A percentile compares a stretch with the other conserved stretches of the same genome.
Conservation (phyloP, 2,888 invertebrate genomes). For the Euplexia lucipara region DNA sequence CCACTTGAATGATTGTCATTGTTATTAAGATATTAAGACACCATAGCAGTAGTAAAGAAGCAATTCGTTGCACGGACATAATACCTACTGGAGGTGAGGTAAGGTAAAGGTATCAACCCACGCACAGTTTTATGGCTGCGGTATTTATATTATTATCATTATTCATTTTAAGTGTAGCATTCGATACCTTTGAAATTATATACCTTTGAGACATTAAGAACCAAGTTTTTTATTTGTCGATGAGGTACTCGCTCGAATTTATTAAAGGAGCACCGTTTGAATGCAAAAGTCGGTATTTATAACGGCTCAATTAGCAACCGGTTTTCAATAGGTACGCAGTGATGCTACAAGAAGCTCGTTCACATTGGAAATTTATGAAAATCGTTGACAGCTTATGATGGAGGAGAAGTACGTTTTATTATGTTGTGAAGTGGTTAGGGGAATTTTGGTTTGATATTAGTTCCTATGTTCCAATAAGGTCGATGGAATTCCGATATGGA, state of each 20-base stretch:
- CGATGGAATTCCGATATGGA: conserved; percentile 40
- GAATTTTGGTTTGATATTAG: conserved; percentile 36
- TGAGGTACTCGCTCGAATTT: conserved; percentile 61
- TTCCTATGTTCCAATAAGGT: conserved; percentile 34
- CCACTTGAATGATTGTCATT: conserved; percentile 57
- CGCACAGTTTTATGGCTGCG: conserved; percentile 69
- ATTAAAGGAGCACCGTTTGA: conserved; percentile 68
- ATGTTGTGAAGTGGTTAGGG: conserved; percentile 18
- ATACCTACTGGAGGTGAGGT: conserved; percentile 11
- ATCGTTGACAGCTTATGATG: conserved; percentile 73
- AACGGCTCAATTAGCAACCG: conserved; percentile 79
- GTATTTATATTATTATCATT: conserved; percentile 75
- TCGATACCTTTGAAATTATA: conserved; percentile 75
- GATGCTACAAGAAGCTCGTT: conserved; percentile 69
- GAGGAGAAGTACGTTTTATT: conserved; percentile 20
- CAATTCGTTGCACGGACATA: conserved; percentile 54
- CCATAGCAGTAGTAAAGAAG: conserved; percentile 62
- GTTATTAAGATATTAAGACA: conserved; percentile 56
- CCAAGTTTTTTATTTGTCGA: conserved; percentile 58
- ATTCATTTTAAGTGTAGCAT: conserved; percentile 79
- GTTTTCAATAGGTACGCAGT: conserved; percentile 66
- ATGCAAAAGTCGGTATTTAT: conserved; percentile 73
- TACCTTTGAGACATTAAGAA: conserved; percentile 68
- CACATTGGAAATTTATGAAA: conserved; percentile 75
- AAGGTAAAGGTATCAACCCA: conserved; percentile 64